A percentile compares a stretch with the other conserved stretches of the same genome.
Evolutionary conservation across 2,113 vertebrate genomes (phyloP).

Genomic region (Scatophagus argus): DNA sequence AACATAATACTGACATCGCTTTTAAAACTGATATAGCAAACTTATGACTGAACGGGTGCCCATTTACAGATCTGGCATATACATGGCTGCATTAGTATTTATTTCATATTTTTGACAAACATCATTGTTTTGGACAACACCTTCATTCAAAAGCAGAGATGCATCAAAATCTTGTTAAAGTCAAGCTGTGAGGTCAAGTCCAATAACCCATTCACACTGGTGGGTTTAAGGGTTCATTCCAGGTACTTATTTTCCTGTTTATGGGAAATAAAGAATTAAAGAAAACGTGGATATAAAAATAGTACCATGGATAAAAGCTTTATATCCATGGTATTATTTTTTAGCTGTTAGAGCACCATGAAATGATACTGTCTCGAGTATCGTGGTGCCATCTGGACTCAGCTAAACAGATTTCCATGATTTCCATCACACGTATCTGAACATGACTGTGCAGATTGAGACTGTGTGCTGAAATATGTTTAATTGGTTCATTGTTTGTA

Average conservation of each 20-base stretch:
- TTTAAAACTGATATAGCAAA: background rate
- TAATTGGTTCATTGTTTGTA: background rate
- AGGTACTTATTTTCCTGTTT: background rate
- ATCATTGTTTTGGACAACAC: no score
- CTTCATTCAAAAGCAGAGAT: background rate
- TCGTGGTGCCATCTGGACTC: background rate
- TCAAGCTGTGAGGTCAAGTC: background rate
- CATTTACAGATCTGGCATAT: no score
- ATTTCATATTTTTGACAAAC: no score
- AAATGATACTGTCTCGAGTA: background rate
- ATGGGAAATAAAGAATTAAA: background rate
- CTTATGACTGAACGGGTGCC: no score
- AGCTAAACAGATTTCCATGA: no score
- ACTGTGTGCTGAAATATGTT: background rate
- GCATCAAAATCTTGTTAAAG: no score
- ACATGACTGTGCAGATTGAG: background rate
- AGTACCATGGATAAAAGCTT: no score
- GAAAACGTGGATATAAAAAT: no score
- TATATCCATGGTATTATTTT: background rate
- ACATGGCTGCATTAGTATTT: no score
- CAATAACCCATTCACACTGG: background rate
- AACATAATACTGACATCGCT: no score
- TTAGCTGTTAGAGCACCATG: background rate
- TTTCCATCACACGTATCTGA: background rate
- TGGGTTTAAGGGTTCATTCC: background rate